phyloP scores from a whole-genome alignment of 2,113 vertebrate species.

The Platichthys stellatus region DNA sequence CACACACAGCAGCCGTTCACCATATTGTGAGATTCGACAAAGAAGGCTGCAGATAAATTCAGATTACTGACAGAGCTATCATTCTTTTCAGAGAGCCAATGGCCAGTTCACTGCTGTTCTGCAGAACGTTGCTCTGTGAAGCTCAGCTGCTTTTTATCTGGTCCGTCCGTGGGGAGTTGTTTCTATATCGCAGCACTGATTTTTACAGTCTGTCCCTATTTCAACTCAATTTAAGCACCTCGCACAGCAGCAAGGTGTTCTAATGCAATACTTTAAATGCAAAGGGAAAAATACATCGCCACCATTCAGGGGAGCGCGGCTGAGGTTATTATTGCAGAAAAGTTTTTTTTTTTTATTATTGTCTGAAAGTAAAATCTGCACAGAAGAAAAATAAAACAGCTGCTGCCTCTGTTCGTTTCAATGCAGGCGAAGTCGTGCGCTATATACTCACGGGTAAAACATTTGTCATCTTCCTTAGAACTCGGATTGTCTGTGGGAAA shows the following conservation, averaged over 20 bases:
- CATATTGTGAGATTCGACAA: conserved; percentile 6
- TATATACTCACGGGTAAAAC: conserved; percentile 88
- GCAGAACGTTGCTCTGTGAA: neutral
- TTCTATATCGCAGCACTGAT: conserved; percentile 13
- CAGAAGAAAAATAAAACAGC: neutral
- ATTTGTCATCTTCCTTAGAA: conserved; percentile 85
- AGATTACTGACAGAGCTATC: conserved; percentile 5
- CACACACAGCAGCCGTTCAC: conserved; percentile 10
- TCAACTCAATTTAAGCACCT: conserved; percentile 29
- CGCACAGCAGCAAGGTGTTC: conserved; percentile 11
- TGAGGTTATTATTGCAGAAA: conserved; percentile 9
- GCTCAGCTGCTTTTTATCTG: conserved; percentile 27
- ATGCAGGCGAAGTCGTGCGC: neutral
- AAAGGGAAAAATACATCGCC: neutral
- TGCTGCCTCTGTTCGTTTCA: neutral
- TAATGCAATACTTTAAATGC: conserved; percentile 37
- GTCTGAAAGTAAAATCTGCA: conserved; percentile 8
- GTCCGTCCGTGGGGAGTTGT: conserved; percentile 19
- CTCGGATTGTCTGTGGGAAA: conserved; percentile 89
- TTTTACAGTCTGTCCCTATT: conserved; percentile 38
- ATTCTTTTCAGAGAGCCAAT: conserved; percentile 1
- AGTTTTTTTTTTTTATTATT: neutral
- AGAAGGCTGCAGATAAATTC: neutral
- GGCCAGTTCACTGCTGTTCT: conserved; percentile 4
- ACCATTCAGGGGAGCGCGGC: neutral